phyloP scores from a whole-genome alignment of 2,888 invertebrate genomes.

The Hydropsyche betteni region DNA sequence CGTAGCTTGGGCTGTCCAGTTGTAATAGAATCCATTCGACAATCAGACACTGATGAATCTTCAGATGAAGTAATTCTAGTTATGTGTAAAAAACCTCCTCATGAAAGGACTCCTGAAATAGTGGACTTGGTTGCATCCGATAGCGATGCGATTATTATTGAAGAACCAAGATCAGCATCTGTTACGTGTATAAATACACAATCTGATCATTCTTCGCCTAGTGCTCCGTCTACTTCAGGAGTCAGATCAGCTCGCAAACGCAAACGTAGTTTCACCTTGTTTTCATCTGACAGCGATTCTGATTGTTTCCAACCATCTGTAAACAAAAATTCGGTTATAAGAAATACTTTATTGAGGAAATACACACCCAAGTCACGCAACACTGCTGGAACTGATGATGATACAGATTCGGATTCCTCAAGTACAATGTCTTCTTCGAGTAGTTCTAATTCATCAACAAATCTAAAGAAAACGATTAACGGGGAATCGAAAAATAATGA shows the following conservation, averaged over 20 bases:
- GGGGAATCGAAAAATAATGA: neutral
- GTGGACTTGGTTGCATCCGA: constrained; percentile 70
- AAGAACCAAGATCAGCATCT: constrained; percentile 33
- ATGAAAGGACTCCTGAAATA: constrained; percentile 73
- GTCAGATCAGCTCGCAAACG: constrained; percentile 46
- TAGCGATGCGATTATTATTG: constrained; percentile 61
- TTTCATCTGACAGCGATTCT: constrained; percentile 37
- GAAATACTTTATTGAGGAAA: constrained; percentile 16
- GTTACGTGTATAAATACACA: no score
- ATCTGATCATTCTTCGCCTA: neutral
- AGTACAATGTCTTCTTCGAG: neutral
- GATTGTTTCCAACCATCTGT: constrained; percentile 34
- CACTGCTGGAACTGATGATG: constrained; percentile 47
- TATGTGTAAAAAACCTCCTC: constrained; percentile 73
- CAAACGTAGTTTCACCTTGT: constrained; percentile 19
- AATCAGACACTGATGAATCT: constrained; percentile 63
- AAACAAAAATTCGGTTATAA: constrained; percentile 30
- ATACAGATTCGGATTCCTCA: constrained; percentile 41
- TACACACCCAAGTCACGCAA: constrained; percentile 31
- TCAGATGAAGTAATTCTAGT: constrained; percentile 70
- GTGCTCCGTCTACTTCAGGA: constrained; percentile 45
- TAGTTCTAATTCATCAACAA: neutral
- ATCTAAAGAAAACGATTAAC: neutral
- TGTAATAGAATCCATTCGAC: constrained; percentile 63
- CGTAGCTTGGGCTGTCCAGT: constrained; percentile 54